Evolutionary conservation across 64 coral and sea anemone species (phyloP).

Genomic region (Anthopleura sola): DNA sequence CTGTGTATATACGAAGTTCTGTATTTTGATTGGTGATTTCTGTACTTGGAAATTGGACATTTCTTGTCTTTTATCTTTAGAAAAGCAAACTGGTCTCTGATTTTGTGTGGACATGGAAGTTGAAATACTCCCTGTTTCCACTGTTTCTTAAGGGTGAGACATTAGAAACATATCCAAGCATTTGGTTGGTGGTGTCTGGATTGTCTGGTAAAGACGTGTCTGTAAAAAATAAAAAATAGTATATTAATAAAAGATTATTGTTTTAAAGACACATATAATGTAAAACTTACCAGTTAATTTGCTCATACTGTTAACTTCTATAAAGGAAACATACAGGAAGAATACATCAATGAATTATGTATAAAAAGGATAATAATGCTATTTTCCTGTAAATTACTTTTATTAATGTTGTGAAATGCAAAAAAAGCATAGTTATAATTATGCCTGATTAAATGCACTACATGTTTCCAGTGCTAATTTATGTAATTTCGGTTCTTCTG

Average conservation of each 20-base stretch:
- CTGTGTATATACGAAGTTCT: slow-evolving; percentile 34
- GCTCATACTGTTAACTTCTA: no score
- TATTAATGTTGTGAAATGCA: no score
- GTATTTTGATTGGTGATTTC: slow-evolving; percentile 47
- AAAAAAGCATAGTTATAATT: no score
- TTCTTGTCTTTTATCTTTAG: slow-evolving; percentile 35
- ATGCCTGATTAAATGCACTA: no score
- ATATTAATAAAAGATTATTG: slow-evolving; percentile 25
- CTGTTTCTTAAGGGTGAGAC: slow-evolving; percentile 45
- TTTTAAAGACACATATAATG: slow-evolving; percentile 34
- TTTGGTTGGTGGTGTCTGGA: slow-evolving; percentile 9
- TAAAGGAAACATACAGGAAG: no score
- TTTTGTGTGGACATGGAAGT: slow-evolving; percentile 52
- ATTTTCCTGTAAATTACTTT: no score
- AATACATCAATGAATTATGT: no score
- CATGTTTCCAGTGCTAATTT: no score
- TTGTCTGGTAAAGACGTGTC: slow-evolving; percentile 11
- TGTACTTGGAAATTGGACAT: slow-evolving; percentile 33
- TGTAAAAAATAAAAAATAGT: slow-evolving; percentile 28
- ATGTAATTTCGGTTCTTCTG: no score
- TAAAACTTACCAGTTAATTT: not conserved
- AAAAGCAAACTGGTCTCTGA: slow-evolving; percentile 48
- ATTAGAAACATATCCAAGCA: slow-evolving; percentile 44
- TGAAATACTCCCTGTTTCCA: slow-evolving; percentile 37
- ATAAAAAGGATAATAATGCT: no score